Conservation (phyloP, 2,113 vertebrate species). For the Bambusicola thoracicus region DNA sequence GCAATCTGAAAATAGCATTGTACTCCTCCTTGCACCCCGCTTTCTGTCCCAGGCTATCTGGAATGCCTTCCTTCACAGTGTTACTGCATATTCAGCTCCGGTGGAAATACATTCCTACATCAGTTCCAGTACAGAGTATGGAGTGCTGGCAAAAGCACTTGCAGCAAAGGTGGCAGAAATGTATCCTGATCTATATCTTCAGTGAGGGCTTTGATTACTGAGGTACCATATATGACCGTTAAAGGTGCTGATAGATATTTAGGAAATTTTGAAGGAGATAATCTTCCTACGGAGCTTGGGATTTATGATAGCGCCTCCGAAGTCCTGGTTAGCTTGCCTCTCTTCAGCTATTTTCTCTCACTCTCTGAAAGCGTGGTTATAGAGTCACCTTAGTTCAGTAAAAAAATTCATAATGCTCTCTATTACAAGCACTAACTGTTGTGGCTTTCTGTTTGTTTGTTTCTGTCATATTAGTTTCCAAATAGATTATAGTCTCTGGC, state of each 20-base stretch:
- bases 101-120: neutral
- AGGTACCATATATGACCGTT: neutral
- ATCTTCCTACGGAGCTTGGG: neutral
- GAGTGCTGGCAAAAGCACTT: neutral
- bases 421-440: neutral
- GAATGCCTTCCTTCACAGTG: neutral
- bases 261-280: neutral
- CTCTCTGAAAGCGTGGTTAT: neutral
- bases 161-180: neutral
- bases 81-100: neutral
- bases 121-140: fast-evolving
- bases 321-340: neutral
- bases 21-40: neutral
- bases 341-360: neutral
- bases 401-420: neutral
- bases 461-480: neutral
- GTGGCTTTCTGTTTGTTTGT: neutral
- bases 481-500: neutral
- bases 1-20: neutral
- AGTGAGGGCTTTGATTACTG: neutral
- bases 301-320: neutral
- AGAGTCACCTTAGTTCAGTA: neutral
- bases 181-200: neutral
- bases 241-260: too few relatives aligned
- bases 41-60: neutral